Evolutionary conservation across 1,140 invertebrate genomes (phyloP).

Genomic region (Anastatus disparis): DNA sequence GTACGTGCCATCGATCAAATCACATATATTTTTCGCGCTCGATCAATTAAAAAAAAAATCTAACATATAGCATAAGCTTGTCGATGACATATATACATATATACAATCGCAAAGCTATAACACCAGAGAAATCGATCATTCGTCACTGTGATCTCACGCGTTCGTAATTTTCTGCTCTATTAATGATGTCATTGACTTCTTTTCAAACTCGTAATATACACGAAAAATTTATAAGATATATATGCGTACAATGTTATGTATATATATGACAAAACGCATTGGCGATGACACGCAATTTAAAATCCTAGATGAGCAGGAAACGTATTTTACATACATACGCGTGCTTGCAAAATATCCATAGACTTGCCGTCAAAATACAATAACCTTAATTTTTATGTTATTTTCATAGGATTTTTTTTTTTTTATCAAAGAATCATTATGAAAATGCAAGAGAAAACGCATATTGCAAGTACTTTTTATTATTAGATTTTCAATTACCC

Average conservation of each 20-base stretch:
- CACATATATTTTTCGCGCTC: background rate
- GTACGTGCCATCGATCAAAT: too few species aligned
- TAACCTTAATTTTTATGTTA: background rate
- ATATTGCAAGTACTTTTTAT: background rate
- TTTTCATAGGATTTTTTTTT: background rate
- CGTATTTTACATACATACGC: conserved; percentile 3
- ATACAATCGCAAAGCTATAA: background rate
- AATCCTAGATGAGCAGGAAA: conserved; percentile 23
- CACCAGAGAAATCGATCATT: conserved; percentile 14
- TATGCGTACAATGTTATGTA: background rate
- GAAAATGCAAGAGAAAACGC: background rate
- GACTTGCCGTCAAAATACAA: background rate
- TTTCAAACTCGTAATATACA: too few species aligned
- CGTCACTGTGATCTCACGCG: background rate
- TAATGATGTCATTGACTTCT: conserved; percentile 38
- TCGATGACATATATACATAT: too few species aligned
- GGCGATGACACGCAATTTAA: conserved; percentile 2
- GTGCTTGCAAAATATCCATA: conserved; percentile 14
- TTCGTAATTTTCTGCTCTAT: conserved; percentile 26
- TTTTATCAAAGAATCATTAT: background rate
- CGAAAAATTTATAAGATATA: background rate
- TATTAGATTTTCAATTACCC: background rate
- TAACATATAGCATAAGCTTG: background rate
- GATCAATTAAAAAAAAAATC: background rate
- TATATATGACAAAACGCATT: background rate